Evolutionary conservation across 2,888 invertebrate genomes (phyloP), one percentile per base, ranked within the genome.

Genomic region (Ophion ellenae): DNA sequence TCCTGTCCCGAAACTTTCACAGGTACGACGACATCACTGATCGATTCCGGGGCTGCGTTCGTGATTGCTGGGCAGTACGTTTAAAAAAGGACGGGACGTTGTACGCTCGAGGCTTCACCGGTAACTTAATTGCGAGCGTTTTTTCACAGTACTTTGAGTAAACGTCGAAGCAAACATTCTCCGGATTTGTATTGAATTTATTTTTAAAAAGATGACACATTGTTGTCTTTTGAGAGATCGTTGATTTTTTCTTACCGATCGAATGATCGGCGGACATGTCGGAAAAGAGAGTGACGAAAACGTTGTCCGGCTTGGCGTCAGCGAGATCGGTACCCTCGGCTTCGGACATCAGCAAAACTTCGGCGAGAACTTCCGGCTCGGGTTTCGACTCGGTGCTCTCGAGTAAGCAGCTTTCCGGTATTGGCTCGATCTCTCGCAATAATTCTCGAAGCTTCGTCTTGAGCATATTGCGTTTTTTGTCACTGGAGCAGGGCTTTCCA

Each of bases 321-420:
- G 83, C 86, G 32, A 90, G 85, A 81, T 88, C 88, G 80, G 84
- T 82, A 17, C 85, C 86, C 75, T 90, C 87, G 20, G 74, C 83
- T 61, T 89, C 88, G 14, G 90, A 90, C 89, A 88, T 88, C 28
- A 90, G 83, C 32, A 90, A 85, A 32, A 89, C 90, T 70, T 88
- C 90, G 17, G 90, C 89, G 9, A 90, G 82, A 24, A 90, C 79
- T 82, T 89, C 90, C 64, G 90, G 88, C 69, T 90, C 90, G 47
- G 88, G 89, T 80, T 88, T 90, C 14, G 81, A 83, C 64, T 87
- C 88, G 20, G 81, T 59, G 14, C 81, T 85, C 45, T 89, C 88
- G 63, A 87, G 87, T 63, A 88, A 86, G 40, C 82, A 79, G 75
- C 87, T 87, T 74, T 88, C 88, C 32, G 86, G 86, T 76, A 89